Conservation (phyloP, 2,797 vertebrate genomes). For the Pteronotus mesoamericanus region DNA sequence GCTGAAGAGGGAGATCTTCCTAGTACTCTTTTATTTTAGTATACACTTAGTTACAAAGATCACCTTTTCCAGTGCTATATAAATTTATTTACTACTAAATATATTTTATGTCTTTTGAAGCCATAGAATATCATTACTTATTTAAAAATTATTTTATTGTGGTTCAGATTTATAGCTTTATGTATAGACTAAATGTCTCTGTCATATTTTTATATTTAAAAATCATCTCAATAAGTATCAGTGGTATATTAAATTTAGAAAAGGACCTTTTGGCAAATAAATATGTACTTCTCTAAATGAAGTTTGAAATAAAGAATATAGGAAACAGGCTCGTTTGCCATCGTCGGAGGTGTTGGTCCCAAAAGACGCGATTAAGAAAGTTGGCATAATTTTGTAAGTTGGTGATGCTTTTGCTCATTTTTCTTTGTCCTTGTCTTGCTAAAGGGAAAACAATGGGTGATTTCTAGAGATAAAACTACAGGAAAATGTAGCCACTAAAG, state of each 20-base stretch:
- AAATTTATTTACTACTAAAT: background rate
- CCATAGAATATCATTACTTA: background rate
- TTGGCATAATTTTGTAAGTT: background rate
- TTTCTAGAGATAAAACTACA: background rate
- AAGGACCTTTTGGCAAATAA: background rate
- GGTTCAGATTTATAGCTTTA: background rate
- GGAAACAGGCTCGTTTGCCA: background rate
- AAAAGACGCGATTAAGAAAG: background rate
- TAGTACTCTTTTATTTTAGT: background rate
- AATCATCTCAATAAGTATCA: background rate
- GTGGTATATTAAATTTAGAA: background rate
- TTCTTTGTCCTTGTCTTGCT: slow-evolving; percentile 10
- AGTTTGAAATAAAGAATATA: background rate
- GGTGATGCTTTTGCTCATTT: background rate
- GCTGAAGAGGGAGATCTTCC: background rate
- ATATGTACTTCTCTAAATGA: background rate
- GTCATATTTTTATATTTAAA: background rate
- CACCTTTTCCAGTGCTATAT: background rate
- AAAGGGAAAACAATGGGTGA: background rate
- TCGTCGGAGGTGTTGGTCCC: background rate
- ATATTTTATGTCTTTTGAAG: background rate
- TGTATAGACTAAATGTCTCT: background rate
- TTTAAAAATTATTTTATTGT: background rate
- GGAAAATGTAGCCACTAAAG: background rate
- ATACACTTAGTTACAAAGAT: background rate